These are phyloP conservation scores for Panthera leo DNA, from an alignment of 2,113 vertebrate species.

Conservation along the genomic window DNA sequence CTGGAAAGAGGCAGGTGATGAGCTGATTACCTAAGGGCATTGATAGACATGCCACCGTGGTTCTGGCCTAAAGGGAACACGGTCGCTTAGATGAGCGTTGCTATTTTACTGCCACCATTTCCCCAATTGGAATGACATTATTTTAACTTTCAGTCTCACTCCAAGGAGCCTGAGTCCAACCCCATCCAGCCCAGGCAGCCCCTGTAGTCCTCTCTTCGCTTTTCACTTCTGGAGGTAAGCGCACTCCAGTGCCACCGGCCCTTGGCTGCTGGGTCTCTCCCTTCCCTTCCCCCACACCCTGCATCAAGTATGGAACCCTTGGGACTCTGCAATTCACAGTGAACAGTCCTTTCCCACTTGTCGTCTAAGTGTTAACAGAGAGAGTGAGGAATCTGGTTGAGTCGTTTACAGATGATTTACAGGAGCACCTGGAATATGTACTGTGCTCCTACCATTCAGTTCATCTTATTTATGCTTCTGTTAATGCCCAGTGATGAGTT, in stretches of 20 bases:
- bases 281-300: background rate
- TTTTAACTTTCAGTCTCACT: slow-evolving; percentile 99
- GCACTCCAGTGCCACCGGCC: slow-evolving; percentile 62
- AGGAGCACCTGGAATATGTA: background rate
- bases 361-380: background rate
- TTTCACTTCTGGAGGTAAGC: slow-evolving; percentile 99
- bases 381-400: background rate
- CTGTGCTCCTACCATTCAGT: background rate
- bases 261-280: background rate
- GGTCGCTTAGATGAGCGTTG: slow-evolving; percentile 67
- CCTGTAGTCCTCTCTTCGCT: slow-evolving; percentile 98
- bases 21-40: slow-evolving; percentile 41
- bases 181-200: slow-evolving; percentile 99
- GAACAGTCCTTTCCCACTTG: background rate
- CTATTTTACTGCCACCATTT: slow-evolving; percentile 76
- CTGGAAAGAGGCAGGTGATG: background rate
- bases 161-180: slow-evolving; percentile 99
- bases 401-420: background rate
- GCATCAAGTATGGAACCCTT: background rate
- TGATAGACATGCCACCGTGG: slow-evolving; percentile 21
- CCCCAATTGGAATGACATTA: slow-evolving; percentile 89
- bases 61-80: slow-evolving; percentile 56
- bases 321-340: background rate
- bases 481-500: background rate
- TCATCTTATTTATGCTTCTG: background rate